A percentile compares a stretch with the other conserved stretches of the same genome.
These are phyloP conservation scores for Cerceris ruficornis DNA, from an alignment of 2,888 invertebrate species.

Conservation along the genomic window DNA sequence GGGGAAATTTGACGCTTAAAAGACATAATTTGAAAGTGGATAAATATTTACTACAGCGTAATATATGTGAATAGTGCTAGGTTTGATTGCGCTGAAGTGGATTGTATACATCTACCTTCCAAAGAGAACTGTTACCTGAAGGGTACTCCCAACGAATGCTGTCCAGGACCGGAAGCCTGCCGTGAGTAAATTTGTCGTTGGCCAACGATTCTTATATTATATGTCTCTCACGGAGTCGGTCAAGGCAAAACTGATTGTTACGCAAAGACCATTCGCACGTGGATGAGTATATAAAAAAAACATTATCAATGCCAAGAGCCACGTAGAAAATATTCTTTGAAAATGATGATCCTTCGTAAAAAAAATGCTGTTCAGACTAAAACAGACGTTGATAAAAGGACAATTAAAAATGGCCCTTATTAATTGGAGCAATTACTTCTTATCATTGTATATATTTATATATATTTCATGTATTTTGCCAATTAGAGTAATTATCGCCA, in stretches of 20 bases:
- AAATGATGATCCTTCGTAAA: background rate
- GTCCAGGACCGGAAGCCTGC: constrained; percentile 62
- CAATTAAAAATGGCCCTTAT: too few species aligned
- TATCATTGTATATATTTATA: too few species aligned
- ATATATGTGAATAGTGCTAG: constrained; percentile 48
- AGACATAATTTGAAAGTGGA: background rate
- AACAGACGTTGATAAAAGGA: background rate
- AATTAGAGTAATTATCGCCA: too few species aligned
- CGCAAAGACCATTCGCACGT: background rate
- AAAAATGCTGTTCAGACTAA: background rate
- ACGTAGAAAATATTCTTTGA: background rate
- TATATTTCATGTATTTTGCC: too few species aligned
- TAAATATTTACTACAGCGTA: background rate
- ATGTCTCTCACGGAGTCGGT: background rate
- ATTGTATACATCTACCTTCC: constrained; percentile 47
- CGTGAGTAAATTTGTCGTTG: constrained; percentile 63
- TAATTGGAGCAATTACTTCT: too few species aligned
- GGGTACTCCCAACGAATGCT: constrained; percentile 49
- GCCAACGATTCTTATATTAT: background rate
- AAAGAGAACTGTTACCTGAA: constrained; percentile 60
- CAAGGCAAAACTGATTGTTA: background rate
- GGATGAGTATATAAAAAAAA: background rate
- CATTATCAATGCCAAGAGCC: background rate
- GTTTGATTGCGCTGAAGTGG: constrained; percentile 68
- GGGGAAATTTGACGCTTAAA: too few species aligned